Conservation (phyloP, 2,888 invertebrate species). For the Boloria euphrosyne region DNA sequence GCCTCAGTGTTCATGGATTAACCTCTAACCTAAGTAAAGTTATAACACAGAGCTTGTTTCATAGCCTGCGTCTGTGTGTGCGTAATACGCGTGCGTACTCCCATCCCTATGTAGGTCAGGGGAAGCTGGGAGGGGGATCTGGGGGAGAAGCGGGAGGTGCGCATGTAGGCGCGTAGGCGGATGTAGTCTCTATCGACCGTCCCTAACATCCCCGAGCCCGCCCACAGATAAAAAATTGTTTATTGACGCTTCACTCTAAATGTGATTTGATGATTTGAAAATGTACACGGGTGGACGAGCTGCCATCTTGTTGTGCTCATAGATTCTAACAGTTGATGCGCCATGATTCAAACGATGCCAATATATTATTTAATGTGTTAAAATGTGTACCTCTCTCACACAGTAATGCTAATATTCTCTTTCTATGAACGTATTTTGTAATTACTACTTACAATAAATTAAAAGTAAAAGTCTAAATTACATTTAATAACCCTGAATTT, state of each 20-base stretch:
- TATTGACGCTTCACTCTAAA: constrained; percentile 44
- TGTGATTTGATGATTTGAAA: constrained; percentile 39
- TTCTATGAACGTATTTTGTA: too few relatives aligned
- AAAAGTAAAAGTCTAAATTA: too few relatives aligned
- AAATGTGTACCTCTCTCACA: too few relatives aligned
- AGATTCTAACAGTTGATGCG: not conserved
- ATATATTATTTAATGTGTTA: too few relatives aligned
- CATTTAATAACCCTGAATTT: too few relatives aligned
- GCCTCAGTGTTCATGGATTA: constrained; percentile 18
- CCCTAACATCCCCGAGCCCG: constrained; percentile 44
- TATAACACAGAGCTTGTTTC: constrained; percentile 33
- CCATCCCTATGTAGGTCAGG: constrained; percentile 67
- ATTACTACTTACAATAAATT: too few relatives aligned
- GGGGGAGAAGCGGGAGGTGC: constrained; percentile 40
- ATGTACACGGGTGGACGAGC: constrained; percentile 25
- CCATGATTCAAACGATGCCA: too few relatives aligned
- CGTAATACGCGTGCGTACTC: constrained; percentile 51
- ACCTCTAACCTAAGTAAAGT: constrained; percentile 17
- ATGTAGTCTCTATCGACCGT: constrained; percentile 65
- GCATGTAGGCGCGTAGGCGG: constrained; percentile 57
- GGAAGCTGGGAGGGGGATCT: constrained; percentile 56
- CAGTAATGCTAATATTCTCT: too few relatives aligned
- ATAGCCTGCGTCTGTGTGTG: constrained; percentile 34
- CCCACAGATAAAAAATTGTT: constrained; percentile 54
- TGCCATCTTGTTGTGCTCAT: constrained; percentile 34